Evolutionary conservation across 2,888 invertebrate genomes (phyloP).

Genomic region (Macropis europaea): DNA sequence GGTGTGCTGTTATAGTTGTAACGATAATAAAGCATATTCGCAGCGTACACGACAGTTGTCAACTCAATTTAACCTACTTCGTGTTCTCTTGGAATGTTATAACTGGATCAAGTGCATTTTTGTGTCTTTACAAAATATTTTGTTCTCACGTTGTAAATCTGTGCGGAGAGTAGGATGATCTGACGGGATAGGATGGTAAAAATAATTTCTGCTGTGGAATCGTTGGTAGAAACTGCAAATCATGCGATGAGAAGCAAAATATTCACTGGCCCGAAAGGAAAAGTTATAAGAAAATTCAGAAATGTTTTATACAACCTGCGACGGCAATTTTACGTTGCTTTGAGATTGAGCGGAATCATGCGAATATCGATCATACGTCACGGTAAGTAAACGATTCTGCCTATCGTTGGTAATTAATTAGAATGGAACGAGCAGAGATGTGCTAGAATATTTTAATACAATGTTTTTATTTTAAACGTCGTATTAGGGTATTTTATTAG

Average conservation of each 20-base stretch:
- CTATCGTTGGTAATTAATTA: conserved; percentile 31
- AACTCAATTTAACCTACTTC: neutral
- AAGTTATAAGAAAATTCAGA: neutral
- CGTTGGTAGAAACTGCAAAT: neutral
- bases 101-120: neutral
- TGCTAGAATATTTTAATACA: neutral
- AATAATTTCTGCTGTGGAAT: neutral
- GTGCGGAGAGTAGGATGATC: neutral
- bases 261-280: conserved; percentile 1
- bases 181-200: too few relatives aligned
- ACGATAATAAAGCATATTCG: conserved; percentile 76
- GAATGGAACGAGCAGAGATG: conserved; percentile 12
- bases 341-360: neutral
- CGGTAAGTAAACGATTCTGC: neutral
- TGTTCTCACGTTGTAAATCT: neutral
- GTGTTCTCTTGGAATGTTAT: neutral
- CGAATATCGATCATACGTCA: neutral
- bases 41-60: conserved; percentile 37
- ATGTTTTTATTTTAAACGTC: too few relatives aligned
- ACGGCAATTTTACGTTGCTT: neutral
- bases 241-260: neutral
- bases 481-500: too few relatives aligned
- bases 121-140: neutral
- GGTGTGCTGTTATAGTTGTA: conserved; percentile 70
- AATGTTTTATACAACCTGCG: neutral